Evolutionary conservation across 2,797 vertebrate species (phyloP).

Genomic region (Rhinophrynus dorsalis): DNA sequence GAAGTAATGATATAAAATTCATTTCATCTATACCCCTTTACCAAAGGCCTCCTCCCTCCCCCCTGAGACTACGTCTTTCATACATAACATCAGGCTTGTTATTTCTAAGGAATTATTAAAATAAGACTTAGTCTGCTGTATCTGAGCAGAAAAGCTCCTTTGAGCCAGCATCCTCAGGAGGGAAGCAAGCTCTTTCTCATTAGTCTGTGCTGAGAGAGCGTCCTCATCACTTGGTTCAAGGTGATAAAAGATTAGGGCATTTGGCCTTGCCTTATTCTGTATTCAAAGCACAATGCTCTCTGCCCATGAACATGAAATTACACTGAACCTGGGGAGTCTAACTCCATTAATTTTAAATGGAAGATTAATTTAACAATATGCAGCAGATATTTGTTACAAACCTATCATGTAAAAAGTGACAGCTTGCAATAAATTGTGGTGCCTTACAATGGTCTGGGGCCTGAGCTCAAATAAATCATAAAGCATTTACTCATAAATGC

Average conservation of each 20-base stretch:
- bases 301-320: slow-evolving; percentile 98
- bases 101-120: slow-evolving; percentile 86
- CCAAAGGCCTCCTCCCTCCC: slow-evolving; percentile 42
- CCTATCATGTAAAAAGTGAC: slow-evolving; percentile 98
- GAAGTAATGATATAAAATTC: slow-evolving; percentile 92
- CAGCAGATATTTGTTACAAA: slow-evolving; percentile 99
- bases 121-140: slow-evolving; percentile 77
- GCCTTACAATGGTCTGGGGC: slow-evolving; percentile 82
- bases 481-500: slow-evolving; percentile 87
- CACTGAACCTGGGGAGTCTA: slow-evolving; percentile 99
- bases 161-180: slow-evolving; percentile 79
- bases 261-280: slow-evolving; percentile 91
- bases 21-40: slow-evolving; percentile 77
- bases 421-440: slow-evolving; percentile 93
- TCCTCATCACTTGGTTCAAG: slow-evolving; percentile 98
- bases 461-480: slow-evolving; percentile 88
- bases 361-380: slow-evolving; percentile 99
- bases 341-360: slow-evolving; percentile 99
- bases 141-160: slow-evolving; percentile 77
- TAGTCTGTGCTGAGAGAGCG: slow-evolving; percentile 90
- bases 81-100: slow-evolving; percentile 85
- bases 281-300: slow-evolving; percentile 85
- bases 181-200: slow-evolving; percentile 94
- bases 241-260: slow-evolving; percentile 98
- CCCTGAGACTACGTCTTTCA: slow-evolving; percentile 76